phyloP scores from a whole-genome alignment of 2,888 invertebrate species.

The Nomada hirtipes region DNA sequence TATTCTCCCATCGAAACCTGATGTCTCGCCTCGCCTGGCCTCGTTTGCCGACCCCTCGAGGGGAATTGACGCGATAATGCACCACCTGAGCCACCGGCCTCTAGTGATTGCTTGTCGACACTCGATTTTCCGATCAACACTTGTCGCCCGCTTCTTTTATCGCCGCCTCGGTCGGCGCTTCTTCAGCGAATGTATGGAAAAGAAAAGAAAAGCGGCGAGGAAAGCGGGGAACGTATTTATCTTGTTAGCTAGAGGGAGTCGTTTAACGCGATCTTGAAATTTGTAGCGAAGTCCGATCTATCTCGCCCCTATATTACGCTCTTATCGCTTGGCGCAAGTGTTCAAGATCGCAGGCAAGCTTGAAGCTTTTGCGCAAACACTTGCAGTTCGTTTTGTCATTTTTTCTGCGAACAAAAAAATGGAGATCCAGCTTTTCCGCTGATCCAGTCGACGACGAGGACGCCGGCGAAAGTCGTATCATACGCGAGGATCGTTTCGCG shows the following conservation, averaged over 20 bases:
- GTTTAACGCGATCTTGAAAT: too few relatives aligned
- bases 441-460: not conserved
- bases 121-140: slow-evolving; percentile 26
- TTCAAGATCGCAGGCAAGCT: not conserved
- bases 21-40: not conserved
- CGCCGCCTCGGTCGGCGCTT: not conserved
- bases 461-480: not conserved
- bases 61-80: slow-evolving; percentile 35
- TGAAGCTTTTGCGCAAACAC: not conserved
- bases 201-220: not conserved
- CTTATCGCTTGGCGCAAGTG: not conserved
- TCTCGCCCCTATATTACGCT: not conserved
- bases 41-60: slow-evolving; percentile 23
- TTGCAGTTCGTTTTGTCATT: too few relatives aligned
- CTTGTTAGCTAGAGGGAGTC: too few relatives aligned
- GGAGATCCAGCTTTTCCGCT: not conserved
- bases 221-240: not conserved
- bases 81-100: slow-evolving; percentile 24
- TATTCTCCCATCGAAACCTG: not conserved
- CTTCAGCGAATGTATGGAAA: not conserved
- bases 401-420: too few relatives aligned
- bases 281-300: too few relatives aligned
- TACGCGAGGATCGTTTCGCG: not conserved
- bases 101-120: slow-evolving; percentile 12
- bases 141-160: slow-evolving; percentile 3